These are phyloP conservation scores for Amphipoea oculea DNA, from an alignment of 2,888 invertebrate species.

Conservation along the genomic window DNA sequence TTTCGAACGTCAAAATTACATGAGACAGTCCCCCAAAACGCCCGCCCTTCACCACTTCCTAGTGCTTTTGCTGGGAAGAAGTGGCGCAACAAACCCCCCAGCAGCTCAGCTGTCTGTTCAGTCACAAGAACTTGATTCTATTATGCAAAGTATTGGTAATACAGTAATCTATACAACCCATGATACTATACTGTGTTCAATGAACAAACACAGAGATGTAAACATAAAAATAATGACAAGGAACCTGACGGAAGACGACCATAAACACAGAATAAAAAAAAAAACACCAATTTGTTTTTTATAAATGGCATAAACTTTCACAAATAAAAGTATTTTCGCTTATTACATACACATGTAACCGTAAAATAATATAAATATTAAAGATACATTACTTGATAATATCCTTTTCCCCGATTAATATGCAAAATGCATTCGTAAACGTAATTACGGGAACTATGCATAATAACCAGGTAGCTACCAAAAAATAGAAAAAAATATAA, in stretches of 20 bases:
- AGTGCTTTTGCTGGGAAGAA: background rate
- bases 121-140: background rate
- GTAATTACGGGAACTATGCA: slow-evolving; percentile 74
- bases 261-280: slow-evolving; percentile 19
- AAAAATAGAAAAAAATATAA: slow-evolving; percentile 69
- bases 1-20: background rate
- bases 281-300: slow-evolving; percentile 17
- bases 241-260: background rate
- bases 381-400: slow-evolving; percentile 57
- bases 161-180: background rate
- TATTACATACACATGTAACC: slow-evolving; percentile 9
- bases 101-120: background rate
- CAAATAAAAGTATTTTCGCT: slow-evolving; percentile 42
- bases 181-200: background rate
- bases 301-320: slow-evolving; percentile 35
- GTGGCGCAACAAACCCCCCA: too few relatives aligned
- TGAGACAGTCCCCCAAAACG: background rate
- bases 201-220: slow-evolving; percentile 15
- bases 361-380: slow-evolving; percentile 45
- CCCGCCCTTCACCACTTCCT: background rate
- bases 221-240: background rate
- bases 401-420: slow-evolving; percentile 56
- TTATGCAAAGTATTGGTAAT: background rate
- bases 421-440: slow-evolving; percentile 63
- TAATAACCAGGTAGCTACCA: slow-evolving; percentile 74